These are phyloP conservation scores for Zygogramma bicolorata DNA, from an alignment of 2,888 invertebrate genomes.

Conservation along the genomic window DNA sequence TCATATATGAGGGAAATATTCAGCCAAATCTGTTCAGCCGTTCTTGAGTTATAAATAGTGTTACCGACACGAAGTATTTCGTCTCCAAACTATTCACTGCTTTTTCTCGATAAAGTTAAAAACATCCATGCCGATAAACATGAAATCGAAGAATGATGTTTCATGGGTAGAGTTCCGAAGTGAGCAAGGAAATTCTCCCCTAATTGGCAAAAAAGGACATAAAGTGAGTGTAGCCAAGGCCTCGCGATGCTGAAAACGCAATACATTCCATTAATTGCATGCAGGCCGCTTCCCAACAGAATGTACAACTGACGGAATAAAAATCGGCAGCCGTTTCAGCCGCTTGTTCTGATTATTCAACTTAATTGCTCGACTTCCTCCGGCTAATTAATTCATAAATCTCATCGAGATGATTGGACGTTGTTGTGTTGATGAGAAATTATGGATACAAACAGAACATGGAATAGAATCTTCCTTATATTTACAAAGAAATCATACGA, in stretches of 20 bases:
- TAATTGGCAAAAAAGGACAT: conserved; percentile 30
- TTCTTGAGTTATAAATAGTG: too few relatives aligned
- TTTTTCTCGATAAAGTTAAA: too few relatives aligned
- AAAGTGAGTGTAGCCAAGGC: conserved; percentile 20
- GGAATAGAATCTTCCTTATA: too few relatives aligned
- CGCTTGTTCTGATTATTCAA: conserved; percentile 33
- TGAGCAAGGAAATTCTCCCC: conserved; percentile 14
- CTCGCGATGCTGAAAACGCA: conserved; percentile 22
- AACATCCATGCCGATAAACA: background rate
- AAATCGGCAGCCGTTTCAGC: conserved; percentile 27
- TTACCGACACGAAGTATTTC: too few relatives aligned
- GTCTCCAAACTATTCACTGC: too few relatives aligned
- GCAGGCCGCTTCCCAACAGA: conserved; percentile 20
- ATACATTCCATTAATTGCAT: conserved; percentile 31
- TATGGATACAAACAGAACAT: too few relatives aligned
- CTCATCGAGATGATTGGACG: background rate
- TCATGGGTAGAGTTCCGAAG: background rate
- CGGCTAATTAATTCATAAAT: conserved; percentile 35
- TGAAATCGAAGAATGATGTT: conserved; percentile 3
- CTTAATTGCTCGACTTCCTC: conserved; percentile 33
- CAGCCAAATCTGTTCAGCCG: too few relatives aligned
- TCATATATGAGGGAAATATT: too few relatives aligned
- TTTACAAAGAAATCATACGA: too few relatives aligned
- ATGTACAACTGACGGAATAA: conserved; percentile 20
- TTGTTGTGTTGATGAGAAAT: background rate